Evolutionary conservation across 2,888 invertebrate species (phyloP).

Genomic region (Cerceris rybyensis): DNA sequence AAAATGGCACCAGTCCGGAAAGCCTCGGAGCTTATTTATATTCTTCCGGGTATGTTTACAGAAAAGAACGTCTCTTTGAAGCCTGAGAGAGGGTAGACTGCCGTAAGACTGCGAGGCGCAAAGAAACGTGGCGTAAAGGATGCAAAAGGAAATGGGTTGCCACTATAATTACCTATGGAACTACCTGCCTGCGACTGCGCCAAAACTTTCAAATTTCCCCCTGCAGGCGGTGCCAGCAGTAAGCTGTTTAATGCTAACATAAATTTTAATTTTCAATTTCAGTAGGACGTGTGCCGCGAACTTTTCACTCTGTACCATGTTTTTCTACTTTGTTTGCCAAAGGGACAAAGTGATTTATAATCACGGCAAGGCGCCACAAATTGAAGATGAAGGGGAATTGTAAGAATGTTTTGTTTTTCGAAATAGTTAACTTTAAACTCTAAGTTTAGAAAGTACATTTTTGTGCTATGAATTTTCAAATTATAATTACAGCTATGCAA

Average conservation of each 20-base stretch:
- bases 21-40: conserved; percentile 22
- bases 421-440: too few species aligned
- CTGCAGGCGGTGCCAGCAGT: conserved; percentile 27
- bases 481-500: too few species aligned
- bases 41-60: conserved; percentile 31
- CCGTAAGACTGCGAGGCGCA: not conserved
- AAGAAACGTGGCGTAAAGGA: not conserved
- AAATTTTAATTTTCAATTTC: conserved; percentile 73
- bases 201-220: conserved; percentile 50
- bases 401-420: too few species aligned
- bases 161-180: conserved; percentile 56
- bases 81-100: not conserved
- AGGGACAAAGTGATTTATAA: not conserved
- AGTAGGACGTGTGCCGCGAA: conserved; percentile 14
- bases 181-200: conserved; percentile 49
- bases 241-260: conserved; percentile 62
- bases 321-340: not conserved
- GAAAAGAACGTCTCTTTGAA: conserved; percentile 19
- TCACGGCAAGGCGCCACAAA: not conserved
- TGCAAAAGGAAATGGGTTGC: conserved; percentile 39
- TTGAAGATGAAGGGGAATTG: too few species aligned
- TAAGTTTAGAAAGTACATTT: too few species aligned
- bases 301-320: not conserved
- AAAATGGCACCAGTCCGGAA: conserved; percentile 13
- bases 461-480: too few species aligned